These are phyloP conservation scores for Platysternon megacephalum DNA, from an alignment of 2,113 vertebrate genomes.

Conservation along the genomic window DNA sequence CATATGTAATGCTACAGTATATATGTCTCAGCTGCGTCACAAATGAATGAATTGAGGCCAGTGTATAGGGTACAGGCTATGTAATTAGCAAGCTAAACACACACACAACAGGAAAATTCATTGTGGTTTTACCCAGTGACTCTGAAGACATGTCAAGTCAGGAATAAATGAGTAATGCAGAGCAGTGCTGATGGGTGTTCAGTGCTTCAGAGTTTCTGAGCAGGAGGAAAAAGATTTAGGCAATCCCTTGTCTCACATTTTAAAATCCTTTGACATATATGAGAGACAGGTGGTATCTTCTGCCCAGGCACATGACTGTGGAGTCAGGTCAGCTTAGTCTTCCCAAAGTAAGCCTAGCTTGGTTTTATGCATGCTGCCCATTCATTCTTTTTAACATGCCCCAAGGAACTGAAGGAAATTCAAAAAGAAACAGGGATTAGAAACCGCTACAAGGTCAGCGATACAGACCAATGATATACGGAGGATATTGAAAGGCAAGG, in stretches of 20 bases:
- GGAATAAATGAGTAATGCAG: background rate
- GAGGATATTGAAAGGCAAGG: background rate
- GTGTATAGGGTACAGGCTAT: background rate
- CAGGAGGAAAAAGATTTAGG: background rate
- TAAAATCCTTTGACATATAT: background rate
- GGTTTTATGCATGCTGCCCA: constrained; percentile 29
- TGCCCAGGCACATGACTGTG: accelerated
- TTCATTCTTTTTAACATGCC: constrained; percentile 37
- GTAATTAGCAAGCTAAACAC: constrained; percentile 2
- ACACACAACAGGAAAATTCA: background rate
- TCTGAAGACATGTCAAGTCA: background rate
- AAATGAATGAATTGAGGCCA: background rate
- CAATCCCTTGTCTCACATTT: background rate
- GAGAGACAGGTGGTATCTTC: background rate
- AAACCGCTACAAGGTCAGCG: accelerated
- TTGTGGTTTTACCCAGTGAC: background rate
- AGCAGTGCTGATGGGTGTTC: background rate
- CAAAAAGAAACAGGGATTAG: background rate
- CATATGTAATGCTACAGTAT: constrained; percentile 5
- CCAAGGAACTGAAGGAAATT: background rate
- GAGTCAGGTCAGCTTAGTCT: constrained; percentile 4
- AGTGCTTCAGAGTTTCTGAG: background rate
- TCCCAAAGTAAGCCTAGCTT: constrained; percentile 22
- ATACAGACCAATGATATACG: accelerated
- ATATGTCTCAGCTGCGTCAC: background rate